A percentile compares a stretch with the other conserved stretches of the same genome.
phyloP scores from a whole-genome alignment of 2,113 vertebrate species.

The Seriola rivoliana region DNA sequence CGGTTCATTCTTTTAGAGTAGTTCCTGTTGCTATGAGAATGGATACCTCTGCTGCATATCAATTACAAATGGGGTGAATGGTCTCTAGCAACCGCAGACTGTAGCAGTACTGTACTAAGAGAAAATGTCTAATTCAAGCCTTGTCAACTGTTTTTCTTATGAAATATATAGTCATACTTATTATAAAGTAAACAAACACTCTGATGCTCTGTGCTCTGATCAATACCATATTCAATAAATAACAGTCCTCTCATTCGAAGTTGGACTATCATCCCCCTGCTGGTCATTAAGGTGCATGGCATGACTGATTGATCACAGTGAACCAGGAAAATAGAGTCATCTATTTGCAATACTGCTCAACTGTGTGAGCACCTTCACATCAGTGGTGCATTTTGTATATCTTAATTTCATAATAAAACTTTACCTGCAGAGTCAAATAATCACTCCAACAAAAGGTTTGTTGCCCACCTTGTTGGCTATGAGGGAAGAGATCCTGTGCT shows the following conservation, averaged over 20 bases:
- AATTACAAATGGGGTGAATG: constrained; percentile 48
- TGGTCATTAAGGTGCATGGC: background rate
- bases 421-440: background rate
- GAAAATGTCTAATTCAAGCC: background rate
- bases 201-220: background rate
- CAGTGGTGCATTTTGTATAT: background rate
- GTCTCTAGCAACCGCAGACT: background rate
- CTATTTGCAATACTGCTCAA: background rate
- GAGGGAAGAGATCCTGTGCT: constrained; percentile 89
- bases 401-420: background rate
- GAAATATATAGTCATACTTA: background rate
- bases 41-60: constrained; percentile 53
- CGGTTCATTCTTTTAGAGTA: constrained; percentile 43
- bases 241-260: background rate
- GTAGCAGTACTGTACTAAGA: background rate
- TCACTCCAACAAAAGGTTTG: background rate
- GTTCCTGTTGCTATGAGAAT: constrained; percentile 65
- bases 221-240: background rate
- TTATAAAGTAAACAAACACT: background rate
- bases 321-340: background rate
- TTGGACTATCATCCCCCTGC: background rate
- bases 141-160: background rate
- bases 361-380: background rate
- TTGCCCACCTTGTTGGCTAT: constrained; percentile 92
- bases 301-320: background rate